phyloP scores from a whole-genome alignment of 1,140 invertebrate species.

The Drosophila baimaii region DNA sequence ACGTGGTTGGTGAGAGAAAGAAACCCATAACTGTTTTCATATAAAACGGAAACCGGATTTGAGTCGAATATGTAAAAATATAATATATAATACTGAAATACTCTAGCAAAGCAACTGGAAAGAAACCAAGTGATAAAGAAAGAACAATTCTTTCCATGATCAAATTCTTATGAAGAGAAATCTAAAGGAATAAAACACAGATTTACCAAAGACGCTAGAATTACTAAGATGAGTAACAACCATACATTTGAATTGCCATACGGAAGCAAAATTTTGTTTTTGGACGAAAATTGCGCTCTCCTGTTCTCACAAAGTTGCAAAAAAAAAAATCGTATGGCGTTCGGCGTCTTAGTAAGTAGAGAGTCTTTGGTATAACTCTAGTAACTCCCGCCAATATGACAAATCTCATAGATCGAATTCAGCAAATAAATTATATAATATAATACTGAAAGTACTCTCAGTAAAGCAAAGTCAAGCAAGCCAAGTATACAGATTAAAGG shows the following conservation, averaged over 20 bases:
- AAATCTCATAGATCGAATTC: not conserved
- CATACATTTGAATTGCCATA: too few relatives aligned
- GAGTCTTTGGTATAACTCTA: too few relatives aligned
- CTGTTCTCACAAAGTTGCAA: too few relatives aligned
- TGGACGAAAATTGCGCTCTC: too few relatives aligned
- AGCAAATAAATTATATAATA: not conserved
- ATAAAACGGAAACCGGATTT: conserved; percentile 29
- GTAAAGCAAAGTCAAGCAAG: not conserved
- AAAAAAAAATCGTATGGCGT: too few relatives aligned
- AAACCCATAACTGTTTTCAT: conserved; percentile 21
- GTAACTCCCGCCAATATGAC: too few relatives aligned
- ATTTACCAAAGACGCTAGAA: too few relatives aligned
- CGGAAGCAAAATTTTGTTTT: too few relatives aligned
- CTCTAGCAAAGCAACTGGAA: not conserved
- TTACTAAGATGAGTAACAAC: too few relatives aligned
- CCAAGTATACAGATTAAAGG: not conserved
- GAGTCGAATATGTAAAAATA: conserved; percentile 1
- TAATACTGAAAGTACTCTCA: not conserved
- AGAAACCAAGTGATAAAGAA: not conserved
- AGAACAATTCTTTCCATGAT: not conserved
- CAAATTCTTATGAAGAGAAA: not conserved
- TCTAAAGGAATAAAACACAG: not conserved
- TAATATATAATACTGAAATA: not conserved
- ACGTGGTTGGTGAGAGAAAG: conserved; percentile 26
- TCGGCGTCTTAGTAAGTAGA: too few relatives aligned